Base-by-base conservation (phyloP, 2,113 vertebrate species). In the Cariama cristata region DNA sequence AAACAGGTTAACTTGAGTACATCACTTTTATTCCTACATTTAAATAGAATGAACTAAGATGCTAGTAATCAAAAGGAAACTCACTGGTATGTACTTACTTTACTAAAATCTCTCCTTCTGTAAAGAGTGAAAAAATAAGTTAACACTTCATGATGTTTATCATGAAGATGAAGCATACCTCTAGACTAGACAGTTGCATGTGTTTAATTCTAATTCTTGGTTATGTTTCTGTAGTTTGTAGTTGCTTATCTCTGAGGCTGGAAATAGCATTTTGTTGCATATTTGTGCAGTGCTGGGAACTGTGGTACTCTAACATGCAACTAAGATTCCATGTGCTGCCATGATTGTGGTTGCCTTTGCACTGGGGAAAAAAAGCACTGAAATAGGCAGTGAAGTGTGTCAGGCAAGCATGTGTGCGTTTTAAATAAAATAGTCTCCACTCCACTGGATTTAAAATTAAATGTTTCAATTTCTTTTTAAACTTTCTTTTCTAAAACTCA, bases 1-100 rank as follows among this genome's bases (percentile, higher is more conserved):
- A 91, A 89, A 42, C 26, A 67, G 72, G 55, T 94, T 91, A 85
- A 17, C 45, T 62, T n/a, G 33, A 80, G 63, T 53, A 68, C 72
- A 47, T 86, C 23, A 11, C 32, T 93, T 66, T 42, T 71, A n/a
- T 77, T 82, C 35, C 42, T 66, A 4, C n/a, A 28, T 62, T 91
- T 66, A 55, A 96, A 69, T 20, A 81, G 33, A 59, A 55, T 33
- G 20, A 73, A 50, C 12, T 44, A 38, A 62, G 75, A 60, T 93
- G 40, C 11, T 28, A 4, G 8, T 53, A 24, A 75, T 53, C 13
- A 58, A 47, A 49, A 72, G 24, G 49, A 72, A 68, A 44, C 11
- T 68, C 14, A 11, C 14, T 35, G 49, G 23, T 32, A 4, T 22
- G 6, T 35, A 22, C 44, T 79, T 58, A 8, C 0, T 64, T 59